Percentiles rank a stretch among this genome's conserved stretches.
phyloP scores from a whole-genome alignment of 2,888 invertebrate species.

The Gari tellinella region DNA sequence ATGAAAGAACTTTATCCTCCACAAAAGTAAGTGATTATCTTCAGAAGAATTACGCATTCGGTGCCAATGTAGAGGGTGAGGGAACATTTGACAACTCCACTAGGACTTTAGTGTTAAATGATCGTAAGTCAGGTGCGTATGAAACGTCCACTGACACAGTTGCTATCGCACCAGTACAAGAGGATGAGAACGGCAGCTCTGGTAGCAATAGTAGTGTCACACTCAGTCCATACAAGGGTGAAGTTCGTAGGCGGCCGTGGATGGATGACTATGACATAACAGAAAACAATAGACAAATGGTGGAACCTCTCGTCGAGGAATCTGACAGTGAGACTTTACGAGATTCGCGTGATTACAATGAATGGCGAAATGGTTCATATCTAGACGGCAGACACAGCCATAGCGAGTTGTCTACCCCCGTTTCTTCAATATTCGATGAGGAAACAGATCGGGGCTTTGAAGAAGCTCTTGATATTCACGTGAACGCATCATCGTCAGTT shows the following conservation, averaged over 20 bases:
- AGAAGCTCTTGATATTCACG: conserved; percentile 67
- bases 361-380: conserved; percentile 7
- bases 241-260: conserved; percentile 59
- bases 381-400: conserved; percentile 12
- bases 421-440: conserved; percentile 68
- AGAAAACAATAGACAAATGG: conserved; percentile 23
- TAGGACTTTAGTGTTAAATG: too few species aligned
- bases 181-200: conserved; percentile 33
- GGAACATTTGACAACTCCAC: too few species aligned
- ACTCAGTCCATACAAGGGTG: conserved; percentile 61
- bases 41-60: too few species aligned
- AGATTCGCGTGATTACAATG: conserved; percentile 34
- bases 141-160: too few species aligned
- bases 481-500: conserved; percentile 34
- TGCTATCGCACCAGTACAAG: conserved; percentile 6
- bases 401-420: conserved; percentile 48
- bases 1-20: too few species aligned
- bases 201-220: conserved; percentile 62
- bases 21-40: too few species aligned
- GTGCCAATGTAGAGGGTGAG: too few species aligned
- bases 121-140: too few species aligned
- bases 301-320: conserved; percentile 46
- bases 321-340: conserved; percentile 55
- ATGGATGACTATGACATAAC: conserved; percentile 56
- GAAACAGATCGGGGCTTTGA: conserved; percentile 75